Evolutionary conservation across 1,140 invertebrate species (phyloP).

Genomic region (Steinernema feltiae): DNA sequence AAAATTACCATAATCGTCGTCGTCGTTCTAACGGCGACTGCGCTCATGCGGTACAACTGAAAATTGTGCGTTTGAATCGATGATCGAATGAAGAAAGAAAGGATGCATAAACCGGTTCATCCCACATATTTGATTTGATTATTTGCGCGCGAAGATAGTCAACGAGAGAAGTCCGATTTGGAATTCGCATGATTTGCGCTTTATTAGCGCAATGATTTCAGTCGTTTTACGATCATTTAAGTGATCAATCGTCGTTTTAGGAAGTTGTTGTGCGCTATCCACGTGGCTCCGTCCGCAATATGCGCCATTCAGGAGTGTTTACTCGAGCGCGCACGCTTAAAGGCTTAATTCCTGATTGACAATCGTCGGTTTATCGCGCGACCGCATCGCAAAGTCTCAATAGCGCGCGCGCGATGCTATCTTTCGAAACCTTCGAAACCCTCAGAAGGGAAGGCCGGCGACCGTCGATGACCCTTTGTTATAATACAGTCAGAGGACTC

Average conservation of each 20-base stretch:
- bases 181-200: background rate
- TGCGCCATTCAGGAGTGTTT: too few relatives aligned
- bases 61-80: too few relatives aligned
- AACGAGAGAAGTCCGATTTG: background rate
- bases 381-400: background rate
- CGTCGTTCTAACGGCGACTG: too few relatives aligned
- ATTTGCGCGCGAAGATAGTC: background rate
- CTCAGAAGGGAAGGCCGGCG: background rate
- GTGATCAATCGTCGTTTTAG: background rate
- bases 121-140: background rate
- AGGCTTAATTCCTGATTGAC: background rate
- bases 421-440: background rate
- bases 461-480: background rate
- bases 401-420: conserved; percentile 1
- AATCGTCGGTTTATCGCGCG: background rate
- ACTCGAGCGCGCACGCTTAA: too few relatives aligned
- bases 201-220: background rate
- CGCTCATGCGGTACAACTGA: too few relatives aligned
- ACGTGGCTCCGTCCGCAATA: too few relatives aligned
- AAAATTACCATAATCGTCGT: conserved; percentile 7
- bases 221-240: background rate
- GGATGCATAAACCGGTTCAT: background rate
- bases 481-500: background rate
- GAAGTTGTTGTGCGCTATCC: too few relatives aligned
- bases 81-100: background rate